A percentile compares a stretch with the other conserved stretches of the same genome.
Conservation (phyloP, 2,888 invertebrate genomes). For the Crematogaster levior region DNA sequence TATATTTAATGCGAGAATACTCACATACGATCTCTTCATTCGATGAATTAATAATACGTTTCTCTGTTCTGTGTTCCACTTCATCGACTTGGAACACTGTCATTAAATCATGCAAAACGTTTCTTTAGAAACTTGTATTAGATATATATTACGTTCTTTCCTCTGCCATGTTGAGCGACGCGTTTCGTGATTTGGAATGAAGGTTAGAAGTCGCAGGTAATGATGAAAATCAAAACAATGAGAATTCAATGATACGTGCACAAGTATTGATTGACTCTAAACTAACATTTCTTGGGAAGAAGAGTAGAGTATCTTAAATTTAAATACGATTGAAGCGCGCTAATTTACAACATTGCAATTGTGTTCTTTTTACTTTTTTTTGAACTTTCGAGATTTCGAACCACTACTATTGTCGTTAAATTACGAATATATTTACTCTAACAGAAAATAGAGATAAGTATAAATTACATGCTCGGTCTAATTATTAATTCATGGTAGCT, state of each 20-base stretch:
- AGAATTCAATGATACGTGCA: background rate
- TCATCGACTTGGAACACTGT: constrained; percentile 35
- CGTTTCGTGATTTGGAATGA: background rate
- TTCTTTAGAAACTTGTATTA: constrained; percentile 31
- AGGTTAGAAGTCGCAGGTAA: background rate
- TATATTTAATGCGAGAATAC: constrained; percentile 30
- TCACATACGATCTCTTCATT: constrained; percentile 33
- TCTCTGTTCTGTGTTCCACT: constrained; percentile 25
- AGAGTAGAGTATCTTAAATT: background rate
- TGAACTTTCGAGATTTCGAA: background rate
- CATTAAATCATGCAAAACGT: constrained; percentile 39
- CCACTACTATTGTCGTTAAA: background rate
- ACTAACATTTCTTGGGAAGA: background rate
- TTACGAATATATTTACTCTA: background rate
- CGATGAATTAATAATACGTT: constrained; percentile 35
- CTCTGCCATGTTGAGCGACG: background rate
- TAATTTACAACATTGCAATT: background rate
- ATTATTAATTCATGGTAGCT: background rate
- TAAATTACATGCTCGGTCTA: background rate
- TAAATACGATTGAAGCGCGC: background rate
- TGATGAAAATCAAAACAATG: constrained; percentile 13
- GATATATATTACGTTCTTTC: constrained; percentile 17
- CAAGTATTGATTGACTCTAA: background rate
- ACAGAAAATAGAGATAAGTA: background rate
- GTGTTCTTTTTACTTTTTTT: background rate